Percentiles rank a stretch among this genome's conserved stretches.
Conservation (phyloP, 2,888 invertebrate genomes). For the Himalopsyche tibetana region DNA sequence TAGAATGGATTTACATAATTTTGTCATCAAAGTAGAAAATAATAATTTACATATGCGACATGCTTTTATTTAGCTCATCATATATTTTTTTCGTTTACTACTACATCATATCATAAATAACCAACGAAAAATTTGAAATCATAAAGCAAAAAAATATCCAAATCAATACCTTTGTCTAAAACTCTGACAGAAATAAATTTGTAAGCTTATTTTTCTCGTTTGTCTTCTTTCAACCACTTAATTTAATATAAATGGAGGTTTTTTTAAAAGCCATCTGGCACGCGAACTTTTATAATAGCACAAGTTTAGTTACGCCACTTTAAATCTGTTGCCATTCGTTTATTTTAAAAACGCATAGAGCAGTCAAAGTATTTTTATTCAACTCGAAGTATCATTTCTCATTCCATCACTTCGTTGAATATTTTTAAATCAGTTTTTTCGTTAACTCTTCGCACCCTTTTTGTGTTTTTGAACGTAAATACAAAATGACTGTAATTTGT, state of each 20-base stretch:
- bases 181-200: background rate
- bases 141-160: background rate
- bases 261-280: constrained; percentile 17
- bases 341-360: background rate
- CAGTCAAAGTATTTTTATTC: background rate
- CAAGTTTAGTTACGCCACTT: constrained; percentile 11
- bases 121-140: too few relatives aligned
- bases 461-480: too few relatives aligned
- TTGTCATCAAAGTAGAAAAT: too few relatives aligned
- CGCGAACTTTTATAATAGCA: background rate
- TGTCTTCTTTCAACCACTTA: background rate
- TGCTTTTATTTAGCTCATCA: too few relatives aligned
- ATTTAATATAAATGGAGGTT: constrained; percentile 17
- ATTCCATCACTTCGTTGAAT: background rate
- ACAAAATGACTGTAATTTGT: too few relatives aligned
- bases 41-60: too few relatives aligned
- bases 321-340: background rate
- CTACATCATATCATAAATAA: too few relatives aligned
- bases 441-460: too few relatives aligned
- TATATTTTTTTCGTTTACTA: too few relatives aligned
- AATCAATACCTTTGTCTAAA: background rate
- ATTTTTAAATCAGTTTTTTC: too few relatives aligned
- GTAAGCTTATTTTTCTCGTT: background rate
- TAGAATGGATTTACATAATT: too few relatives aligned
- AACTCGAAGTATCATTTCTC: background rate